These are phyloP conservation scores for Sinosuthora webbiana DNA, from an alignment of 2,113 vertebrate genomes.

Conservation along the genomic window DNA sequence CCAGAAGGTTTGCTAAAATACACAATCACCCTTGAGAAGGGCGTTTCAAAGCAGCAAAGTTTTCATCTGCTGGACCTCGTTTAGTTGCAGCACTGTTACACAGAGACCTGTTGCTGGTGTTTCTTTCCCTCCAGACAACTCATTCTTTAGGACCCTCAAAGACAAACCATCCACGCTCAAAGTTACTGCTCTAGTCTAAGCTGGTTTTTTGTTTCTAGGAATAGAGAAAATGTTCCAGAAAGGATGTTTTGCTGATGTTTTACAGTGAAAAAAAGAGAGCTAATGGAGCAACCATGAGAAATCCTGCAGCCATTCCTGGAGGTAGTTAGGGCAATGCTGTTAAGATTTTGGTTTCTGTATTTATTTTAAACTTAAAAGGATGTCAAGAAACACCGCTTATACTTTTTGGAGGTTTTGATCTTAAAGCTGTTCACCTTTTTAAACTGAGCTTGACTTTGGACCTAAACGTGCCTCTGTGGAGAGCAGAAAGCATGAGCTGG, in stretches of 20 bases:
- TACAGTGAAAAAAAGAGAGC: conserved; percentile 35
- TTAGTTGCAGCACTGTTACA: not conserved
- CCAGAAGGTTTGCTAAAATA: not conserved
- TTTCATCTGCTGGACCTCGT: not conserved
- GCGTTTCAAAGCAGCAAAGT: not conserved
- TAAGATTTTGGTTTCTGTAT: conserved; percentile 41
- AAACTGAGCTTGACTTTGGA: conserved; percentile 9
- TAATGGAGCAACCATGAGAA: conserved; percentile 12
- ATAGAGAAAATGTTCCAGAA: not conserved
- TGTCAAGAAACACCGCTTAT: not conserved
- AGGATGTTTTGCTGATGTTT: not conserved
- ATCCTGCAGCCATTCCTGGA: conserved; percentile 36
- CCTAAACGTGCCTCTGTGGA: not conserved
- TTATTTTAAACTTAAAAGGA: not conserved
- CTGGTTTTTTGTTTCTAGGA: not conserved
- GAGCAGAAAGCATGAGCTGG: not conserved
- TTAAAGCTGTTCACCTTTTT: conserved; percentile 59
- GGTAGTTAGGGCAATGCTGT: conserved; percentile 29
- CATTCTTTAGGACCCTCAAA: not conserved
- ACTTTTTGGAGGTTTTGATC: conserved; percentile 15
- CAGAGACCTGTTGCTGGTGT: conserved; percentile 53
- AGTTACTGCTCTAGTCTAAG: not conserved
- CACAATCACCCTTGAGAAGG: not conserved
- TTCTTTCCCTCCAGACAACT: not conserved
- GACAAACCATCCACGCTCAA: not conserved